Conservation (phyloP, 64 coral and sea anemone species). For the Cladopsammia gracilis region DNA sequence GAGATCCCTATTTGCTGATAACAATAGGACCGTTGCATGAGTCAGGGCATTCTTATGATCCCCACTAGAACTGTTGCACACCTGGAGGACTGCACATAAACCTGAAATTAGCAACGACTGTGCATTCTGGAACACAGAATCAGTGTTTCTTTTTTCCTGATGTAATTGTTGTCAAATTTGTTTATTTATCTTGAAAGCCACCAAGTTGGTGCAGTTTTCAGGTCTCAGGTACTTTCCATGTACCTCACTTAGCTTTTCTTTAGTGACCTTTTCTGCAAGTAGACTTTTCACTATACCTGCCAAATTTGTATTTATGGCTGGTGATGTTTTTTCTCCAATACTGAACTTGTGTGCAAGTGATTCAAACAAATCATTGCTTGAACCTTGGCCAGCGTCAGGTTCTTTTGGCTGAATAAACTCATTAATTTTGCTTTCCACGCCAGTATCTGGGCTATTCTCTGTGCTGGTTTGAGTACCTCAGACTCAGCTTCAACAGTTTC, state of each 20-base stretch:
- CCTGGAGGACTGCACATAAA: background rate
- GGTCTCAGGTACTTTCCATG: slow-evolving; percentile 11
- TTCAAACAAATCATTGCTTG: background rate
- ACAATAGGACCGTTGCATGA: too few relatives aligned
- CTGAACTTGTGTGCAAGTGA: slow-evolving; percentile 25
- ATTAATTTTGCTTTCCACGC: background rate
- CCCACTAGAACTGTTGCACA: too few relatives aligned
- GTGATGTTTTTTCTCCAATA: background rate
- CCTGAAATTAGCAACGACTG: slow-evolving; percentile 24
- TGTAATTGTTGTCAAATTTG: slow-evolving; percentile 2
- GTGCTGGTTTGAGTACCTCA: background rate
- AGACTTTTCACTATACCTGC: slow-evolving; percentile 10
- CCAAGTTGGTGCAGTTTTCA: slow-evolving; percentile 17
- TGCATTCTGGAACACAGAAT: slow-evolving; percentile 23
- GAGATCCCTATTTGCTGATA: too few relatives aligned
- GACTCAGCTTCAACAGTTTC: background rate
- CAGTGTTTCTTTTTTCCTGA: background rate
- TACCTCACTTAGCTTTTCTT: slow-evolving; percentile 13
- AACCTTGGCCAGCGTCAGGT: background rate
- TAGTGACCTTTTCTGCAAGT: background rate
- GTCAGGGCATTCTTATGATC: too few relatives aligned
- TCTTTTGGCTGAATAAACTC: background rate
- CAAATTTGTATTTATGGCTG: slow-evolving; percentile 10
- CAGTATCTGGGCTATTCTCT: background rate
- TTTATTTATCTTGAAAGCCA: slow-evolving; percentile 14